phyloP scores from a whole-genome alignment of 2,888 invertebrate species.

The Eumerus sabulonum region DNA sequence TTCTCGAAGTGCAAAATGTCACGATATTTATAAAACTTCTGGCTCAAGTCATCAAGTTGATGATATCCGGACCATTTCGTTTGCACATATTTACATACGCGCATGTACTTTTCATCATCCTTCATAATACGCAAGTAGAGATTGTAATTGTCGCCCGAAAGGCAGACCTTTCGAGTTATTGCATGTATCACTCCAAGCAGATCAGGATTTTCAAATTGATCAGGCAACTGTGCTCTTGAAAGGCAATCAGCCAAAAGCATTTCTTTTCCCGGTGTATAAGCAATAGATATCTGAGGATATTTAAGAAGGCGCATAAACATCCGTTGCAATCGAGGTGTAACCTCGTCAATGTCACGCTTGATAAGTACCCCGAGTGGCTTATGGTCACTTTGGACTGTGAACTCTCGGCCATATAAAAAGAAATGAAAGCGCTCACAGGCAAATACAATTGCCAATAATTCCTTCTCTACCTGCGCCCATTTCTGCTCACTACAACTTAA shows the following conservation, averaged over 20 bases:
- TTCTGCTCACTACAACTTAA: constrained; percentile 71
- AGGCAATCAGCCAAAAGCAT: constrained; percentile 64
- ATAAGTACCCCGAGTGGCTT: constrained; percentile 73
- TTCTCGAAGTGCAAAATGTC: constrained; percentile 34
- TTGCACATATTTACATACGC: constrained; percentile 15
- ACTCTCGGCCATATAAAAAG: too few relatives aligned
- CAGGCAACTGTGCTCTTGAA: constrained; percentile 62
- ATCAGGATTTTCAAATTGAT: constrained; percentile 17
- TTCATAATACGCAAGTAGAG: constrained; percentile 18
- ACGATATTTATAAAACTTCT: constrained; percentile 34
- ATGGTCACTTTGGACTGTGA: constrained; percentile 71
- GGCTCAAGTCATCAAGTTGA: constrained; percentile 43
- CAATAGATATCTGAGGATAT: constrained; percentile 66
- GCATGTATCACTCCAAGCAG: background rate
- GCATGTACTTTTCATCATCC: constrained; percentile 22
- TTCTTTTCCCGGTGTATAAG: constrained; percentile 70
- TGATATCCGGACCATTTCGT: constrained; percentile 30
- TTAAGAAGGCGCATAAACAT: constrained; percentile 72
- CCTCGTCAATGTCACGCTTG: constrained; percentile 71
- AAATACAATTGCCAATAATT: constrained; percentile 73
- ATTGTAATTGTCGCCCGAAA: constrained; percentile 46
- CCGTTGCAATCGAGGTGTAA: constrained; percentile 71
- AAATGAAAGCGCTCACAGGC: constrained; percentile 54
- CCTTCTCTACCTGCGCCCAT: constrained; percentile 76
- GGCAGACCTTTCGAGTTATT: background rate